A percentile compares a stretch with the other conserved stretches of the same genome.
These are phyloP conservation scores for Vulpes lagopus DNA, from an alignment of 2,113 vertebrate species.

Conservation along the genomic window DNA sequence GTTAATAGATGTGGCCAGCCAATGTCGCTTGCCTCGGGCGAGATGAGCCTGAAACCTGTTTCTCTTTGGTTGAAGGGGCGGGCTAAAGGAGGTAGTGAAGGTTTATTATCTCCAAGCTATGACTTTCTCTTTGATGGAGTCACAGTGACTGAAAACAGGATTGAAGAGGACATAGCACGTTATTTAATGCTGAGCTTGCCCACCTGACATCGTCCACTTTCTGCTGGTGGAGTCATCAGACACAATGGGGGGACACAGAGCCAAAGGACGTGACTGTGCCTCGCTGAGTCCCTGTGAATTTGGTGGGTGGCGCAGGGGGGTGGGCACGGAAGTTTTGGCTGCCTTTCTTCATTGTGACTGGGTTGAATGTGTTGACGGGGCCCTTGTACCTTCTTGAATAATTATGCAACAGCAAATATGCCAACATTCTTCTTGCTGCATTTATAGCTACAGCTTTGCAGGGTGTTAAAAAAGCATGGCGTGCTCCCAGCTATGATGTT, in stretches of 20 bases:
- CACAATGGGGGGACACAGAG: accelerated
- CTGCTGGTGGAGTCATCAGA: not conserved
- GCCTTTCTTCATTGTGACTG: slow-evolving; percentile 67
- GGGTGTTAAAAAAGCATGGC: slow-evolving; percentile 75
- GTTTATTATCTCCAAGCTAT: not conserved
- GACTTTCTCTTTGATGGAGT: not conserved
- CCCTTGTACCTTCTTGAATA: slow-evolving; percentile 77
- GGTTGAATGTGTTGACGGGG: slow-evolving; percentile 71
- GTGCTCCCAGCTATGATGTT: slow-evolving; percentile 9
- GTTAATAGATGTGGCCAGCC: not conserved
- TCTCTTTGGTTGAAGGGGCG: not conserved
- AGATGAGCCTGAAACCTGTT: not conserved
- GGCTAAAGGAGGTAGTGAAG: not conserved
- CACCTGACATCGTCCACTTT: not conserved
- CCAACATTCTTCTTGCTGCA: slow-evolving; percentile 68
- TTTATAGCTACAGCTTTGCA: slow-evolving; percentile 77
- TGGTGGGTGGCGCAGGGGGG: not conserved
- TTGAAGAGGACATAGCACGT: accelerated
- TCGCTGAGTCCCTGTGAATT: not conserved
- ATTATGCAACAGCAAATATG: slow-evolving; percentile 77
- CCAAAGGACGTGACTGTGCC: not conserved
- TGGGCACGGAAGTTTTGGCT: not conserved
- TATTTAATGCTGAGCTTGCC: not conserved
- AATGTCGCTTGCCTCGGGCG: not conserved
- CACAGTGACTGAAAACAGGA: not conserved